A percentile compares a stretch with the other conserved stretches of the same genome.
Evolutionary conservation across 2,888 invertebrate species (phyloP).

Genomic region (Cephus runcator): DNA sequence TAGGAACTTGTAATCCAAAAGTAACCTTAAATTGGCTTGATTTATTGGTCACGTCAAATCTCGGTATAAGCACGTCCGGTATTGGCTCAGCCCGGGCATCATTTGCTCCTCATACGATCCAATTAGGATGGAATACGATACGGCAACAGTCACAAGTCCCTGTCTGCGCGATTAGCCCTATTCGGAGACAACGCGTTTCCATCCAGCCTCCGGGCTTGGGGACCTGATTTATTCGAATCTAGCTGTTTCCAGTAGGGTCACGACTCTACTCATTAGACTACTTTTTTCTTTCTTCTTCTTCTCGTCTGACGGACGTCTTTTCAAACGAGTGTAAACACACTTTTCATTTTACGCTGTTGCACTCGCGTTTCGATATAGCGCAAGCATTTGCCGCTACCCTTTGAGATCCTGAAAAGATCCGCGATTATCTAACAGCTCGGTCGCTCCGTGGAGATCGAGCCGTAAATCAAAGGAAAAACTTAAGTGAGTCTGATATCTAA

Average conservation of each 20-base stretch:
- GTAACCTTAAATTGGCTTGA: conserved; percentile 46
- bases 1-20: background rate
- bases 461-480: background rate
- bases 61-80: conserved; percentile 61
- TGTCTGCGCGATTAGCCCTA: conserved; percentile 57
- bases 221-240: conserved; percentile 34
- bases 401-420: background rate
- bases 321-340: background rate
- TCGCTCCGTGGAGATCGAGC: background rate
- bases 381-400: background rate
- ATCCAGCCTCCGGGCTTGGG: conserved; percentile 49
- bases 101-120: conserved; percentile 58
- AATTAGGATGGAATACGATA: conserved; percentile 56
- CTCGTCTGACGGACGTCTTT: background rate
- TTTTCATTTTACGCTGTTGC: background rate
- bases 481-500: background rate
- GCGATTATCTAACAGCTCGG: background rate
- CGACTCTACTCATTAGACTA: conserved; percentile 16
- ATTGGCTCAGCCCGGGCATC: conserved; percentile 52
- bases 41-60: conserved; percentile 59
- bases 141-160: conserved; percentile 53
- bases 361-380: background rate
- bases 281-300: background rate
- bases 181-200: conserved; percentile 62
- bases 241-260: conserved; percentile 43